Evolutionary conservation across 2,888 invertebrate species (phyloP).

Genomic region (Halictus quadricinctus): DNA sequence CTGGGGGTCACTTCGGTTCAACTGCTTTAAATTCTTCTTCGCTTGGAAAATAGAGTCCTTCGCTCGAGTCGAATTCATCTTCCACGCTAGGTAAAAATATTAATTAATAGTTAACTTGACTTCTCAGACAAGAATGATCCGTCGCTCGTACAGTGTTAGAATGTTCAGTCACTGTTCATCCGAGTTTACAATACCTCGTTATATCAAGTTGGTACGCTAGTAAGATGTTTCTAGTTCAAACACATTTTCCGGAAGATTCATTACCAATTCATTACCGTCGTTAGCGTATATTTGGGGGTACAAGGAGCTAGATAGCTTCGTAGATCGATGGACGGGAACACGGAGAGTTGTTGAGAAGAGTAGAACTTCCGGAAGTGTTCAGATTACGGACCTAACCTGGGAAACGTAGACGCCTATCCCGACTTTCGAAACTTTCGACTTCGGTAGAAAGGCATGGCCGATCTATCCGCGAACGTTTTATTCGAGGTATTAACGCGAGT

Average conservation of each 20-base stretch:
- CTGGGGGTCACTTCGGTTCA: no score
- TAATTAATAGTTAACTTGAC: neutral
- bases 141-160: neutral
- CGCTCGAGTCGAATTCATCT: no score
- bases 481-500: conserved; percentile 3
- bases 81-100: no score
- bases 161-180: neutral
- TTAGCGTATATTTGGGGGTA: neutral
- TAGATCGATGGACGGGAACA: neutral
- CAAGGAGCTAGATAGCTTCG: neutral
- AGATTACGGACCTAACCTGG: neutral
- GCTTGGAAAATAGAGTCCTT: no score
- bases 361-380: neutral
- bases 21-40: neutral
- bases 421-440: conserved; percentile 10
- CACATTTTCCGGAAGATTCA: neutral
- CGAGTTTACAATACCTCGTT: neutral
- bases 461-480: neutral
- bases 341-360: neutral
- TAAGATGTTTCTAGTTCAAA: neutral
- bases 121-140: neutral
- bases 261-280: neutral
- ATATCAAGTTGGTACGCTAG: neutral
- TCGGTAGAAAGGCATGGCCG: neutral
- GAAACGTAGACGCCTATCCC: neutral